phyloP scores from a whole-genome alignment of 53 echinoderm and acorn worm species.

The Echinometra lucunter region DNA sequence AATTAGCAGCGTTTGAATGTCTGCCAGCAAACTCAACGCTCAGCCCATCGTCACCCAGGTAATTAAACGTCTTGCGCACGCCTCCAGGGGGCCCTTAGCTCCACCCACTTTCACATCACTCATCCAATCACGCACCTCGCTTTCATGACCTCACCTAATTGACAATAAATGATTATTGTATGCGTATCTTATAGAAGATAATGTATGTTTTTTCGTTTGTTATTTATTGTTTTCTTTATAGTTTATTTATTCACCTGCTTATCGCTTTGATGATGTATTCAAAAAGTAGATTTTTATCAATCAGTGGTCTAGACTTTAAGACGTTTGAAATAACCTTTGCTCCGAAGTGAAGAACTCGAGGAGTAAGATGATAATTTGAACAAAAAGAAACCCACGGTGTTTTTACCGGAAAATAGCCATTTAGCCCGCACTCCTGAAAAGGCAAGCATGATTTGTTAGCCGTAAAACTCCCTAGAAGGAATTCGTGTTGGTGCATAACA shows the following conservation, averaged over 20 bases:
- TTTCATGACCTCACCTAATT: background rate
- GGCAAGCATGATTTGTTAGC: conserved; percentile 73
- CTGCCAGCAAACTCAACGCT: background rate
- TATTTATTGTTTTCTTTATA: background rate
- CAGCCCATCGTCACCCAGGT: background rate
- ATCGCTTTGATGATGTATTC: background rate
- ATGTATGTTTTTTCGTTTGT: background rate
- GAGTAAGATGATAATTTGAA: conserved; percentile 54
- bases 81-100: conserved; percentile 4
- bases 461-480: conserved; percentile 69
- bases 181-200: background rate
- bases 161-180: background rate
- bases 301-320: background rate
- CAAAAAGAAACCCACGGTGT: conserved; percentile 66
- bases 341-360: conserved; percentile 10
- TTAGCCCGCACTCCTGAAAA: conserved; percentile 76
- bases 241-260: background rate
- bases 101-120: background rate
- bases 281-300: background rate
- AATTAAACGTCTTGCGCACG: conserved; percentile 26
- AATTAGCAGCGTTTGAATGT: background rate
- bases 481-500: conserved; percentile 84
- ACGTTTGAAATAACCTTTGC: conserved; percentile 26
- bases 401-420: conserved; percentile 80
- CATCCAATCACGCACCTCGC: background rate